These are phyloP conservation scores for Bombus haemorrhoidalis DNA, from an alignment of 1,140 invertebrate species.

Conservation along the genomic window DNA sequence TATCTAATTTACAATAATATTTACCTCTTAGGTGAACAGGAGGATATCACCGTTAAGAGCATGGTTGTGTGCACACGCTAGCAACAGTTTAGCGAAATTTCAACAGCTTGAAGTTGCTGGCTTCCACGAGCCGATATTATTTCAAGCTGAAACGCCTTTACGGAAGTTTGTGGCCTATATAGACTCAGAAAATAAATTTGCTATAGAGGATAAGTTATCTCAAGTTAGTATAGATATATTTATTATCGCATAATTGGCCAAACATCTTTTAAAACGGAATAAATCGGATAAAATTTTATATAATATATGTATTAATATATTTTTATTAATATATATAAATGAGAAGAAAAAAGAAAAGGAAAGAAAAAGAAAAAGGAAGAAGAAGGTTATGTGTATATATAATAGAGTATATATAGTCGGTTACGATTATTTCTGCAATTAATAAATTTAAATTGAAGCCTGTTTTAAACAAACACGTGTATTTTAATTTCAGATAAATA, in stretches of 20 bases:
- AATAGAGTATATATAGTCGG: too few relatives aligned
- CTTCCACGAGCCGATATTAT: constrained; percentile 90
- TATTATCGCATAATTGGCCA: too few relatives aligned
- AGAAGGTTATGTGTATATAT: too few relatives aligned
- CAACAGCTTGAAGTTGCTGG: constrained; percentile 87
- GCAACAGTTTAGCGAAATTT: constrained; percentile 92
- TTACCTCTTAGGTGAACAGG: constrained; percentile 86
- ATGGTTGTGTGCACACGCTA: constrained; percentile 95
- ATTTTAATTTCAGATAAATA: constrained; percentile 90
- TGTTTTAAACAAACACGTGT: background rate
- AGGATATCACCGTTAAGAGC: constrained; percentile 93
- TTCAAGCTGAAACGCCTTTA: constrained; percentile 93
- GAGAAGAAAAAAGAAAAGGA: rapidly evolving
- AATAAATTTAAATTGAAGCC: background rate
- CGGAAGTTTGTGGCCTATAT: constrained; percentile 96
- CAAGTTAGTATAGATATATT: constrained; percentile 85
- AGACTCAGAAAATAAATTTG: constrained; percentile 95
- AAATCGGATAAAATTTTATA: background rate
- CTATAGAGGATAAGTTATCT: constrained; percentile 95
- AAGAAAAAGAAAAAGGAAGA: too few relatives aligned
- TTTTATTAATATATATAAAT: too few relatives aligned
- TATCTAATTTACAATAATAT: background rate
- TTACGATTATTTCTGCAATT: background rate
- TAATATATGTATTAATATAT: too few relatives aligned
- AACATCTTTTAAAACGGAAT: background rate